Base-by-base conservation (phyloP, 2,113 vertebrate genomes). In the Pseudonaja textilis region DNA sequence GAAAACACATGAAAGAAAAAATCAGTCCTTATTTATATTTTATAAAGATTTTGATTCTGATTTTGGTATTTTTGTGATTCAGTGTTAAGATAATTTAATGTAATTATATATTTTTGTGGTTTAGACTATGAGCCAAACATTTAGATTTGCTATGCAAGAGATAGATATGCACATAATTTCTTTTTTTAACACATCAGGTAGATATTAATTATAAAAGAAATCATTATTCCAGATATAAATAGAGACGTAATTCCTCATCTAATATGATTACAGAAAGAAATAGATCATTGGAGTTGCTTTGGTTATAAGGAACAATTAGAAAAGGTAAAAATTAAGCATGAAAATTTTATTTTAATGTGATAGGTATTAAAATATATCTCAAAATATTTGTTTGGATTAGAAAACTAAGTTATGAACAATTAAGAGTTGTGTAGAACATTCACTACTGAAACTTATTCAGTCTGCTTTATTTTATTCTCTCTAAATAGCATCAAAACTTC, bases 401-500 rank as follows among this genome's bases (percentile, higher is more conserved):
- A 47, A 89, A 61, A 56, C 47, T 89, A 29, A 42, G 18, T 29
- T 2, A n/a, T 85, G 88, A 54, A 64, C 26, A 45, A 61, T 89
- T 86, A 50, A 91, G n/a, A 29, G 23, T 18, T 89, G 8, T 54
- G 16, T 87, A 93, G 89, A 88, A 64, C 50, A 89, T 91, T 85
- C 56, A 64, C 20, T 85, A 57, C n/a, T 87, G 88, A 87, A 85
- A 55, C 50, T 3, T 45, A 86, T 92, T 92, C 61, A 39, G 34
- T 57, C 85, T 93, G 20, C 39, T 57, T 74, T 10, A 0, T 57
- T 91, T 94, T 0, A 0, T 93, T 20, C 39, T 91, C 88, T 85
- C 91, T 93, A 92, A 95, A 92, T 93, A 93, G 92, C 94, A 96
- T 89, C 89, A 94, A 87, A 91, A 94, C 55, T 87, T 86, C 5